phyloP scores from a whole-genome alignment of 1,140 invertebrate genomes.

The Brachystomella parvula region DNA sequence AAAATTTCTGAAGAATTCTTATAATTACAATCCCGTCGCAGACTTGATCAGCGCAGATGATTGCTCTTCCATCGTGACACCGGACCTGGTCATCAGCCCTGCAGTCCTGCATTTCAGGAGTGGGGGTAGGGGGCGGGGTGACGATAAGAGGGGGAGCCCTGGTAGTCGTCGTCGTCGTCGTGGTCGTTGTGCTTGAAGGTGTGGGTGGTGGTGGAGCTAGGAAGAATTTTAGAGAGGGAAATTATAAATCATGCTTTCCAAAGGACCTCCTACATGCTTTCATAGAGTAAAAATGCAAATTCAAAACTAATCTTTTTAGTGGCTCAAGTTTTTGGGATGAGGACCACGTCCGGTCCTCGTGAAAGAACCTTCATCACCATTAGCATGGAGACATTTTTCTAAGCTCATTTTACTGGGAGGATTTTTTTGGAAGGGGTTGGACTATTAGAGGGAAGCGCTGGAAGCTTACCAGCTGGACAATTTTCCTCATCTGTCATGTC shows the following conservation, averaged over 20 bases:
- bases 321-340: neutral
- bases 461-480: constrained; percentile 41
- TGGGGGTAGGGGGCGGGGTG: constrained; percentile 18
- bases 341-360: neutral
- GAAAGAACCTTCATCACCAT: constrained; percentile 5
- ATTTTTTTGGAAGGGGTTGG: neutral
- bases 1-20: constrained; percentile 51
- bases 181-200: constrained; percentile 34
- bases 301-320: neutral
- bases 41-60: constrained; percentile 51
- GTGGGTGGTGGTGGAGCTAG: neutral
- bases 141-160: neutral
- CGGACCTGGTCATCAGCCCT: constrained; percentile 50
- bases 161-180: constrained; percentile 20
- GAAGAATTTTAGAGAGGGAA: neutral
- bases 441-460: no score
- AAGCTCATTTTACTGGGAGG: neutral
- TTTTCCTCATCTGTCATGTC: constrained; percentile 47
- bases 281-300: constrained; percentile 3
- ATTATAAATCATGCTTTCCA: constrained; percentile 7
- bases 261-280: neutral
- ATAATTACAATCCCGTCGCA: constrained; percentile 39
- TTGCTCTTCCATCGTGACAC: constrained; percentile 43
- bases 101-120: constrained; percentile 40
- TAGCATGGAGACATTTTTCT: neutral